Evolutionary conservation across 2,113 vertebrate species (phyloP).

Genomic region (Pituophis catenifer): DNA sequence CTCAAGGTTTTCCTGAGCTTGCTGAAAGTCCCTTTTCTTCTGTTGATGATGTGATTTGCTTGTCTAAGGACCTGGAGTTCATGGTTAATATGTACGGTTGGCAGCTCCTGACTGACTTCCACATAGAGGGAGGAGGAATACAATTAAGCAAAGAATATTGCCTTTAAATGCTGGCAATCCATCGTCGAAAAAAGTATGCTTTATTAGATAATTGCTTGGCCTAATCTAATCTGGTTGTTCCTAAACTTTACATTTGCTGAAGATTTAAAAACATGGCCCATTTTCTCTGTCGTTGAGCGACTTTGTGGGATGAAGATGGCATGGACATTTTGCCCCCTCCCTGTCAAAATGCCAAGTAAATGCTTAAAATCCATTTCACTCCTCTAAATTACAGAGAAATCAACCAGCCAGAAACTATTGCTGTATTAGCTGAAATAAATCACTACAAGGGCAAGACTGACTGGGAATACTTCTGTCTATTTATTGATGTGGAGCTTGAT

Average conservation of each 20-base stretch:
- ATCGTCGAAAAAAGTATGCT: not conserved
- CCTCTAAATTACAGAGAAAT: not conserved
- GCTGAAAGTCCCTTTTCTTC: not conserved
- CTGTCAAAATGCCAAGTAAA: constrained; percentile 32
- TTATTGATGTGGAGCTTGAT: constrained; percentile 10
- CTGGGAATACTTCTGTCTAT: not conserved
- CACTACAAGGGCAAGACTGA: not conserved
- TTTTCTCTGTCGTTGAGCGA: not conserved
- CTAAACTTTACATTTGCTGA: not conserved
- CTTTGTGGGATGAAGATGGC: not conserved
- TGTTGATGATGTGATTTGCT: not conserved
- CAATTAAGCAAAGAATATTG: not conserved
- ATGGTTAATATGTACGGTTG: not conserved
- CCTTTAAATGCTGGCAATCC: not conserved
- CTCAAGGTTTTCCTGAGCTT: not conserved
- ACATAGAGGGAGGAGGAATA: not conserved
- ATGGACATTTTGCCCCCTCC: constrained; percentile 12
- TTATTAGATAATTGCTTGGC: not conserved
- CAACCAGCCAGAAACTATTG: constrained; percentile 20
- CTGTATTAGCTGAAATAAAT: constrained; percentile 33
- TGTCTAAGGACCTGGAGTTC: too few species aligned
- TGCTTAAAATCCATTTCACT: constrained; percentile 20
- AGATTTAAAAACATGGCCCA: not conserved
- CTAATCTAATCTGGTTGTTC: not conserved
- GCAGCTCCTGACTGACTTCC: not conserved